Evolutionary conservation across 2,113 vertebrate species (phyloP).

Genomic region (Trogon surrucura): DNA sequence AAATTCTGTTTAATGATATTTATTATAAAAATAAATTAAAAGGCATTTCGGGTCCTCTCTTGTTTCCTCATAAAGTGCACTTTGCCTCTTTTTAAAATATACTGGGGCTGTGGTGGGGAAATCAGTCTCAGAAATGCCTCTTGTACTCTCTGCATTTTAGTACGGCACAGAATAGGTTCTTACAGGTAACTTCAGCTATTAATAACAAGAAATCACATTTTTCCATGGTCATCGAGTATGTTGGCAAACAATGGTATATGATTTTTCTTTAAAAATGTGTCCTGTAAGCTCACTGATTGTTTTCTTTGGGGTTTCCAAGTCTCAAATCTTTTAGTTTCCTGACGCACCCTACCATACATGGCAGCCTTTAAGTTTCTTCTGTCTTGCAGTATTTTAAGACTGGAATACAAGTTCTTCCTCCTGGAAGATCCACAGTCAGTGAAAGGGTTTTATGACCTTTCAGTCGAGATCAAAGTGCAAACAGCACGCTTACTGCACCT

Average conservation of each 20-base stretch:
- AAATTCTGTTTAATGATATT: constrained; percentile 68
- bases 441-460: not conserved
- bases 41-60: constrained; percentile 55
- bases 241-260: not conserved
- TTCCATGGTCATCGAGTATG: not conserved
- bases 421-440: not conserved
- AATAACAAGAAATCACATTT: not conserved
- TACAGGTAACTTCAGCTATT: not conserved
- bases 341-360: not conserved
- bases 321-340: not conserved
- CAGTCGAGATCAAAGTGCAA: not conserved
- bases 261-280: not conserved
- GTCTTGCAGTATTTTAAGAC: not conserved
- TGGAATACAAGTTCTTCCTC: not conserved
- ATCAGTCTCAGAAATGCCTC: not conserved
- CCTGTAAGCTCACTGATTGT: not conserved
- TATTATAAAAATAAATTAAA: constrained; percentile 78
- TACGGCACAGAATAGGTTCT: not conserved
- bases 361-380: not conserved
- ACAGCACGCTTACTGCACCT: not conserved
- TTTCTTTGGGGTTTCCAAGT: not conserved
- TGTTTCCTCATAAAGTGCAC: constrained; percentile 45
- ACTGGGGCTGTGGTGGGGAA: not conserved
- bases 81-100: constrained; percentile 52
- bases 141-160: not conserved